Evolutionary conservation across 2,113 vertebrate species (phyloP), one percentile per base, ranked within the genome.

Genomic region (Apaloderma vittatum): DNA sequence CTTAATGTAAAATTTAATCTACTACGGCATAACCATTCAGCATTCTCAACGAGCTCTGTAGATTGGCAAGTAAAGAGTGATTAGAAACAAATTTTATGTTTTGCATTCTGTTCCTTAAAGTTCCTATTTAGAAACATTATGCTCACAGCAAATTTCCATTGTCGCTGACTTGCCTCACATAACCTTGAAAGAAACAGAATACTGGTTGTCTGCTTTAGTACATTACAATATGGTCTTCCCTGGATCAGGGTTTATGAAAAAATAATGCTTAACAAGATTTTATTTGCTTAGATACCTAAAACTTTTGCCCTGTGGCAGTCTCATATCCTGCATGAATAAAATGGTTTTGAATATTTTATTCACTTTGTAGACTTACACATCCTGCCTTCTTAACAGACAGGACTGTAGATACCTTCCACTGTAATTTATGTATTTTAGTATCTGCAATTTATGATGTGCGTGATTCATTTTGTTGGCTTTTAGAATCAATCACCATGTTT

Each of bases 1-100:
- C 18, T 79, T 79, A 45, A 75, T 95, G 93, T 93, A 75, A 85
- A 95, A 94, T 89, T 77, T 91, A 81, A 90, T 85, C 77, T 89
- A n/a, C 57, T 75, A 43, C 1, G 16, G 46, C 70, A 68, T 58
- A 87, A 71, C 29, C 8, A 61, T 75, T 91, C 68, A 78, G 13
- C 40, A 16, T 78, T 94, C 51, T 87, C 57, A 68, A 40, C 59
- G 66, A 81, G 36, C 66, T 75, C 90, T 90, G 75, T 43, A 89
- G 59, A 74, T 59, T 65, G 58, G 29, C 14, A 43, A 93, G 36
- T 59, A 85, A 78, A 4, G 24, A 65, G 49, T 0, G 0, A 81
- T 89, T 89, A 89, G 48, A 59, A 90, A 54, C 14, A 84, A 52
- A 36, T 71, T 51, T 79, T 73, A 20, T 80, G 23, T 57, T 96